phyloP scores from a whole-genome alignment of 2,888 invertebrate genomes.

The Salticus scenicus region DNA sequence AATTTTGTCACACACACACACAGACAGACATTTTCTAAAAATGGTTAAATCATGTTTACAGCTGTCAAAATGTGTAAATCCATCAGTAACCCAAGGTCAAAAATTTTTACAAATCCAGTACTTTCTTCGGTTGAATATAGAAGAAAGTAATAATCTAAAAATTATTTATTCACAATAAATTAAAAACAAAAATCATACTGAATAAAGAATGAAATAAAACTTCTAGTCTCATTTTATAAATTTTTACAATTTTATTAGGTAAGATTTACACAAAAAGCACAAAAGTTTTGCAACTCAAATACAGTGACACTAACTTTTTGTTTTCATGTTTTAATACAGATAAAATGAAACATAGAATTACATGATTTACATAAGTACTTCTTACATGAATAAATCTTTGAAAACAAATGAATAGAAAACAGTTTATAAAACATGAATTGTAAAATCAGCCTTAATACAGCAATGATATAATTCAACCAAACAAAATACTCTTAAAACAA shows the following conservation, averaged over 20 bases:
- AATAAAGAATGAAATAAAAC: no score
- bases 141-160: no score
- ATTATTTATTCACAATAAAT: no score
- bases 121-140: no score
- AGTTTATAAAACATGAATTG: neutral
- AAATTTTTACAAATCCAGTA: no score
- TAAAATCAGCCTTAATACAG: neutral
- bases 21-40: no score
- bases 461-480: neutral
- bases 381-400: neutral
- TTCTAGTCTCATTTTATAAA: no score
- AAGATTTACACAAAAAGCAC: conserved; percentile 31
- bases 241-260: conserved; percentile 21
- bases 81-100: no score
- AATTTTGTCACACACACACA: no score
- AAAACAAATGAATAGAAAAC: neutral
- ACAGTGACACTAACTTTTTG: neutral
- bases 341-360: conserved; percentile 1
- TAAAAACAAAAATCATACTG: no score
- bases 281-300: conserved; percentile 12
- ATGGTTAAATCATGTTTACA: no score
- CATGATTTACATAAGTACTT: conserved; percentile 1
- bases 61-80: no score
- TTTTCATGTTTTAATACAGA: conserved; percentile 19
- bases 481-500: neutral